Evolutionary conservation across 2,888 invertebrate genomes (phyloP), one percentile per base, ranked within the genome.

Genomic region (Entomobrya multifasciata): DNA sequence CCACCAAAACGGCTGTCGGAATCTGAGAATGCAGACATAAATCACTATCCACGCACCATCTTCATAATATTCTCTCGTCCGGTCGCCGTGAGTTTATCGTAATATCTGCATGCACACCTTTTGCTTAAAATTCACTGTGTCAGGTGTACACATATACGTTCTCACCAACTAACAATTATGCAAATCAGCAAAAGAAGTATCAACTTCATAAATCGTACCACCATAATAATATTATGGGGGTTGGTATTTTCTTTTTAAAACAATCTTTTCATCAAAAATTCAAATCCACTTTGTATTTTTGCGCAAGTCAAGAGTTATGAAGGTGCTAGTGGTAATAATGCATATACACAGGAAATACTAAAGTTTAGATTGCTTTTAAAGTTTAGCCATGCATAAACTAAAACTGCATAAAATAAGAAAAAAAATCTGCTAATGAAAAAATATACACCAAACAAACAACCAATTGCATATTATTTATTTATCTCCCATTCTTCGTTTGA

Each of bases 91-190:
- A 36, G 36, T 49, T 49, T 49, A 15, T 57, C 57, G 17, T 70
- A n/a, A n/a, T n/a, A 27, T 25, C 22, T 20, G 2, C 1, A 57
- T 20, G 22, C 22, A 25, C 22, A 60, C 25, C 1, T 36, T 36
- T 36, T 36, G 4, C 8, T 36, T 8, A 36, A 6, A 8, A 36
- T 36, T 4, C 36, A 36, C 20, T 60, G 22, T 60, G 22, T 20
- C 60, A 60, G 20, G 8, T 60, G 60, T 20, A 36, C 36, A 36
- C 36, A 36, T 36, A 74, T 52, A 52, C 72, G 72, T 74, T 44
- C 47, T 70, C 20, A 22, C 30, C 36, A 3, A 36, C 27, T 8
- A 20, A 55, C 76, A 85, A 85, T 85, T 85, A 85, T 85, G 85
- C 78, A 85, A 85, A 85, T 85, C 27, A 77, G 84, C 20, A 47